Evolutionary conservation across 2,797 vertebrate genomes (phyloP), one percentile per base, ranked within the genome.

Genomic region (Chanos chanos): DNA sequence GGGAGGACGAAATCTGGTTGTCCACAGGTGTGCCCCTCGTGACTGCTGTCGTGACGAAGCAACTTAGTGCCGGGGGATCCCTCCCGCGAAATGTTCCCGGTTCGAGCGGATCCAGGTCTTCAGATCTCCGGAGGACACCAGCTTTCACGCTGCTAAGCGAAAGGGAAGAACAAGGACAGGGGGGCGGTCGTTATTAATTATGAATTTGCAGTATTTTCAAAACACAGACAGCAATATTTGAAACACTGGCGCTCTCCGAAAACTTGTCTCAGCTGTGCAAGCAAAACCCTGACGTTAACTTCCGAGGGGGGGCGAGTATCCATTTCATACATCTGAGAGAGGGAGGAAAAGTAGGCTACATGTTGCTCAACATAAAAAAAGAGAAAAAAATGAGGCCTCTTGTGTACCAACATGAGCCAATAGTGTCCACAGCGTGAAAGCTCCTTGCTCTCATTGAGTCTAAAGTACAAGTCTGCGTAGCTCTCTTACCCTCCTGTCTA

Each of bases 251-350:
- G 48, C 5, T 12, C 64, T 58, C 64, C 40, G 21, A 19, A 71
- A 70, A 67, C 56, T 16, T 48, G 51, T 15, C 50, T 65, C 71
- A 74, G 63, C 68, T 75, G 68, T 75, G 67, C 49, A 73, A 69
- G 64, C 70, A 75, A 34, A 40, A 41, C 47, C 49, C 25, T 12
- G 34, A 53, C 45, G 40, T 24, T 43, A 52, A 59, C 62, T 50
- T 69, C 34, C n/a, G n/a, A n/a, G n/a, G 61, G 68, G 66, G 69
- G 71, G 56, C 61, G 59, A 30, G 67, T 64, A 61, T 77, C 67
- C 59, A 6, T 69, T 71, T 64, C 61, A 53, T 64, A 50, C 65
- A 51, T 51, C 39, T 28, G 36, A 52, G 49, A 24, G 48, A 31
- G 28, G 30, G 19, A 47, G 15, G 21, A 30, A 15, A 16, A 19